phyloP scores from a whole-genome alignment of 2,113 vertebrate genomes.

The Leucopsar rothschildi region DNA sequence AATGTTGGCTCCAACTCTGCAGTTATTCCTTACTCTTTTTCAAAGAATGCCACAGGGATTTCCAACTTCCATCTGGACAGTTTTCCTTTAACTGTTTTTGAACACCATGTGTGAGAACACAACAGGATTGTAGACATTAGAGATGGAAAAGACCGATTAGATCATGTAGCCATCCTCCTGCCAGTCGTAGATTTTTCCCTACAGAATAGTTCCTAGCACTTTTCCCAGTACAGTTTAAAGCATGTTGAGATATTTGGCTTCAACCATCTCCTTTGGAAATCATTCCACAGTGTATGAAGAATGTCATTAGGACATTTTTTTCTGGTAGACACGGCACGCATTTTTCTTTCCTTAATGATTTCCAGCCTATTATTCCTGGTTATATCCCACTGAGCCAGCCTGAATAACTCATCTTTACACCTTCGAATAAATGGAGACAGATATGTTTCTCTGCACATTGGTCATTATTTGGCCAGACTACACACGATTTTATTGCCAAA shows the following conservation, averaged over 20 bases:
- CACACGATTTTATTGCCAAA: conserved; percentile 29
- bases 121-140: conserved; percentile 12
- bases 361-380: conserved; percentile 46
- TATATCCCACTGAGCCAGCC: not conserved
- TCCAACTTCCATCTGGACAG: conserved; percentile 61
- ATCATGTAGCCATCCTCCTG: conserved; percentile 34
- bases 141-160: conserved; percentile 56
- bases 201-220: conserved; percentile 37
- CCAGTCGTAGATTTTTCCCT: conserved; percentile 37
- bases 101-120: conserved; percentile 49
- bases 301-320: conserved; percentile 35
- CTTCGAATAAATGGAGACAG: conserved; percentile 22
- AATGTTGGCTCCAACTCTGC: conserved; percentile 45
- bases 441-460: conserved; percentile 9
- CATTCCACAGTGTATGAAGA: conserved; percentile 43
- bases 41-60: conserved; percentile 45
- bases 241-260: conserved; percentile 32
- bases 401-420: conserved; percentile 54
- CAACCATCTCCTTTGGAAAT: conserved; percentile 17
- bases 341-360: conserved; percentile 58
- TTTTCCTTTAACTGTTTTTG: conserved; percentile 56
- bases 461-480: conserved; percentile 45
- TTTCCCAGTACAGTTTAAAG: conserved; percentile 34
- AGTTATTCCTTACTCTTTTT: conserved; percentile 37
- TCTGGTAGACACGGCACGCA: conserved; percentile 25